These are phyloP conservation scores for Hoplostethus atlanticus DNA, from an alignment of 2,797 vertebrate species.

Conservation along the genomic window DNA sequence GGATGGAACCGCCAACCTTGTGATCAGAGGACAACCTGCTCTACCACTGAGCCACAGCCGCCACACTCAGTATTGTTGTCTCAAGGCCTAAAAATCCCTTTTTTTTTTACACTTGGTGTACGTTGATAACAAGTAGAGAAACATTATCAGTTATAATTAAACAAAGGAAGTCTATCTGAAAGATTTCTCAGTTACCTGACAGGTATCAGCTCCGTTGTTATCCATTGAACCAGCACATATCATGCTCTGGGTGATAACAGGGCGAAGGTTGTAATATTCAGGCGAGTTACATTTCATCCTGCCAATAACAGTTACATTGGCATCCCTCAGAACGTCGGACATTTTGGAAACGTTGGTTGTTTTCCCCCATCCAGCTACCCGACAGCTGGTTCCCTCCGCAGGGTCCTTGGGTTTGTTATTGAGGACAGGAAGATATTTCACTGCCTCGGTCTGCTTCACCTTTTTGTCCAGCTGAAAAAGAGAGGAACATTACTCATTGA, in stretches of 20 bases:
- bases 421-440: constrained; percentile 36
- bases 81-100: no score
- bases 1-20: no score
- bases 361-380: constrained; percentile 79
- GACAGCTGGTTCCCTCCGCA: constrained; percentile 30
- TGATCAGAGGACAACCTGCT: no score
- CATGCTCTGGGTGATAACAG: constrained; percentile 68
- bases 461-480: constrained; percentile 64
- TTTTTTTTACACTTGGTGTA: no score
- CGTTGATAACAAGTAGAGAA: no score
- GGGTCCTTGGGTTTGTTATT: constrained; percentile 7
- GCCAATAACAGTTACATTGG: constrained; percentile 73
- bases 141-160: no score
- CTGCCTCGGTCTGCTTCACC: constrained; percentile 38
- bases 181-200: constrained; percentile 46
- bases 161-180: no score
- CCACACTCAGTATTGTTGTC: no score
- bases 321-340: constrained; percentile 72
- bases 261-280: constrained; percentile 43
- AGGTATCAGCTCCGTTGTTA: constrained; percentile 30
- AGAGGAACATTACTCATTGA: background rate
- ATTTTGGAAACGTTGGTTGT: fast-evolving
- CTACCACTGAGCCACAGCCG: no score
- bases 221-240: constrained; percentile 76
- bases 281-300: constrained; percentile 69